Percentiles rank a stretch among this genome's conserved stretches.
Evolutionary conservation across 2,113 vertebrate species (phyloP).

Genomic region (Sapajus apella): DNA sequence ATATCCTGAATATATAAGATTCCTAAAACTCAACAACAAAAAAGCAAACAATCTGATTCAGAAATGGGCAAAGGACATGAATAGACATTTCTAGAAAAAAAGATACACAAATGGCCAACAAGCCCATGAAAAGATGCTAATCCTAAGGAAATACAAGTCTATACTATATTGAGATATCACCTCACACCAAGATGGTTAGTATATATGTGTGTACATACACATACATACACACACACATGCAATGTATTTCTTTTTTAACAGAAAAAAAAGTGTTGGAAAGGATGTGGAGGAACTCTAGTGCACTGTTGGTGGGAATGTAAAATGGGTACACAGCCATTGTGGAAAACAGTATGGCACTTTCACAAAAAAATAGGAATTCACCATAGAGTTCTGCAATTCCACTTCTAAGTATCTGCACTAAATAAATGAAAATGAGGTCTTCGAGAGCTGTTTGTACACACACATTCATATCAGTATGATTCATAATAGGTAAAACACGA

Average conservation of each 20-base stretch:
- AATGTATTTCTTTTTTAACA: too few relatives aligned
- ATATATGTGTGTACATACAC: neutral
- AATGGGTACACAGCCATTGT: neutral
- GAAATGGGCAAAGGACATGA: neutral
- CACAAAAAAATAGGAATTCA: neutral
- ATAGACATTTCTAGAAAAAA: neutral
- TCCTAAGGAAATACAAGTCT: neutral
- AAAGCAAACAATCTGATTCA: neutral
- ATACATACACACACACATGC: too few relatives aligned
- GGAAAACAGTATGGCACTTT: neutral
- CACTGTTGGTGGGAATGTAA: neutral
- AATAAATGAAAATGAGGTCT: neutral
- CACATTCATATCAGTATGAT: neutral
- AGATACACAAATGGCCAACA: neutral
- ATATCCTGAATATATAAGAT: neutral
- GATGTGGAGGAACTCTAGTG: neutral
- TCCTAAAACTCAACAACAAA: neutral
- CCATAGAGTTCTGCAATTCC: neutral
- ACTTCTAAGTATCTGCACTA: neutral
- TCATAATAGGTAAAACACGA: neutral
- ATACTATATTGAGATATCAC: neutral
- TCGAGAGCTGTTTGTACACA: neutral
- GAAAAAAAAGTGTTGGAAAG: neutral
- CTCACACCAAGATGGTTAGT: neutral
- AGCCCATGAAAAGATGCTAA: neutral